Conservation (phyloP, 2,797 vertebrate genomes). For the Pseudochirops cupreus region DNA sequence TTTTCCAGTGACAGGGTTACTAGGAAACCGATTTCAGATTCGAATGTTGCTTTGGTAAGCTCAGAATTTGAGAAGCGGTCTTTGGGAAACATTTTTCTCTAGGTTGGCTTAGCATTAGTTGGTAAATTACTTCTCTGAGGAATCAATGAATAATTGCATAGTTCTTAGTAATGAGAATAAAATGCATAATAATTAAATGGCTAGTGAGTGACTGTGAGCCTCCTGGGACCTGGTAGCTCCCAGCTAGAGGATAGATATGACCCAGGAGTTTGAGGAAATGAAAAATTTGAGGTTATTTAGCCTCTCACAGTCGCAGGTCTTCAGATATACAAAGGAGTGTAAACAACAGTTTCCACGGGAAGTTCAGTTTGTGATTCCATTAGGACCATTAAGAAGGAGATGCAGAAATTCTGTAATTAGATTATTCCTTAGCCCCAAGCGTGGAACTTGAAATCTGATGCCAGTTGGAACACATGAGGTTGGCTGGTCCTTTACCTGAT, state of each 20-base stretch:
- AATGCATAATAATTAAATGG: background rate
- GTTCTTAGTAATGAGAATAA: background rate
- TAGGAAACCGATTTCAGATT: conserved; percentile 24
- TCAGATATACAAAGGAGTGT: background rate
- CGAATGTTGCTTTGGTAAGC: background rate
- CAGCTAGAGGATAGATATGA: background rate
- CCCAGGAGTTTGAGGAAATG: background rate
- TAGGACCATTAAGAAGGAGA: background rate
- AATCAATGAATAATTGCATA: background rate
- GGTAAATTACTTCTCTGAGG: background rate
- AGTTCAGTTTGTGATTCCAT: background rate
- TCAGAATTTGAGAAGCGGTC: background rate
- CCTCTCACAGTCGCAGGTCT: background rate
- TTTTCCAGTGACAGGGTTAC: conserved; percentile 17
- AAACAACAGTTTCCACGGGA: background rate
- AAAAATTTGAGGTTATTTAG: background rate
- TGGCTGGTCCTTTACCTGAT: background rate
- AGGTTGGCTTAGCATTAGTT: background rate
- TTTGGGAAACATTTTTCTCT: background rate
- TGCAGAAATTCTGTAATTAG: background rate
- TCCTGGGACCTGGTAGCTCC: background rate
- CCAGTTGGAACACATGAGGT: background rate
- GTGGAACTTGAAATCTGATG: background rate
- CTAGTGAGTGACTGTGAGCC: background rate
- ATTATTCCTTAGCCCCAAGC: background rate